Evolutionary conservation across 2,888 invertebrate species (phyloP), one percentile per base, ranked within the genome.

Genomic region (Hydraecia micacea): DNA sequence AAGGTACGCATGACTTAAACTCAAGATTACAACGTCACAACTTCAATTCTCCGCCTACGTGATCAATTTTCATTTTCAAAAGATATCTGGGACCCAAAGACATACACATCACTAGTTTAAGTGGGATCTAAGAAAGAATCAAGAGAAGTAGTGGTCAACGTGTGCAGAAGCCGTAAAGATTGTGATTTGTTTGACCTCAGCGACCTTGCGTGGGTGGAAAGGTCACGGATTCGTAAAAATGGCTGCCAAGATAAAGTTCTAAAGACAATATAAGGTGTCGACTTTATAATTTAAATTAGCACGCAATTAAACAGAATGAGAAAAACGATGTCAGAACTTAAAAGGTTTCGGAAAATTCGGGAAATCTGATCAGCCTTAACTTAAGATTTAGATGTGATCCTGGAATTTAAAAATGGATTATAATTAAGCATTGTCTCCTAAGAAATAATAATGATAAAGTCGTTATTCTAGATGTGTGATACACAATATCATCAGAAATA

Each of bases 181-280:
- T 72, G 84, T 70, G 78, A 80, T 83, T 82, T 81, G 66, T 82
- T 73, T 80, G 84, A 85, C 86, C 83, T 83, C 68, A 72, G 72
- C 36, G 76, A 82, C 81, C 82, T 58, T 36, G 21, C 55, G 76
- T 25, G 63, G 70, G 49, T 42, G 66, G 25, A 81, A 90, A 89
- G 86, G 86, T 89, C 88, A 88, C 66, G 67, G 75, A 72, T 73
- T 74, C 72, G 66, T 84, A 90, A 86, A 85, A 87, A 76, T 76
- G 55, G 46, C 72, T 39, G 11, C 46, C 32, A 62, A 85, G 77
- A 86, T 83, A 84, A 75, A 63, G 49, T 60, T 60, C 25, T 42
- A 70, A 71, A 63, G 69, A 75, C 21, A 73, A 79, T 75, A 71
- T 75, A 60, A 49, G 73, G 71, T 75, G 68, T 67, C 36, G n/a